These are phyloP conservation scores for Hydrolagus affinis DNA, from an alignment of 2,113 vertebrate genomes.

Conservation along the genomic window DNA sequence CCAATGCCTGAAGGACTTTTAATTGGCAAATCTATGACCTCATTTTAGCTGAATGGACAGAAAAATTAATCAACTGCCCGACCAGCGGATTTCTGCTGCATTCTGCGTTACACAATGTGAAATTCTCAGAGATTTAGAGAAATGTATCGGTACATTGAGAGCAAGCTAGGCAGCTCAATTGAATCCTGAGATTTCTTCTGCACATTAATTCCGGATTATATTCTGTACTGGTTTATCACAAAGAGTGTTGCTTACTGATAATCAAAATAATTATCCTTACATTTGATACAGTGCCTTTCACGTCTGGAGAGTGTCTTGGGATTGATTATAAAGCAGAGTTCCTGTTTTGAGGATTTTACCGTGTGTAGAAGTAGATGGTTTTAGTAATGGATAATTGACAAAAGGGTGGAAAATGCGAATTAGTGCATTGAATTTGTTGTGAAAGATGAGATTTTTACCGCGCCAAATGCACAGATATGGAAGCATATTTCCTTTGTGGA, in stretches of 20 bases:
- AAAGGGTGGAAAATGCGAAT: too few species aligned
- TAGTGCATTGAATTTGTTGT: too few species aligned
- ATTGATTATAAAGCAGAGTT: too few species aligned
- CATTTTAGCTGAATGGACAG: not conserved
- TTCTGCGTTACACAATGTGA: not conserved
- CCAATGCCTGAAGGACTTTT: not conserved
- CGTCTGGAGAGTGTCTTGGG: too few species aligned
- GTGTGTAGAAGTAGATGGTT: too few species aligned
- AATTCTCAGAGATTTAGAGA: not conserved
- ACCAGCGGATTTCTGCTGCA: not conserved
- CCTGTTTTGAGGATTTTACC: too few species aligned
- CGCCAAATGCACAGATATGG: too few species aligned
- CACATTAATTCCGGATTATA: not conserved
- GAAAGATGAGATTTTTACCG: too few species aligned
- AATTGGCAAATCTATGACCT: slow-evolving; percentile 12
- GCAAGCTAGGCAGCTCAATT: not conserved
- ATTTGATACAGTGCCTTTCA: too few species aligned
- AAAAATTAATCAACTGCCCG: not conserved
- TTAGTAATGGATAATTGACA: too few species aligned
- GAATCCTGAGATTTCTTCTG: not conserved
- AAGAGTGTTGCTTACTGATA: not conserved
- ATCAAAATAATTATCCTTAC: not conserved
- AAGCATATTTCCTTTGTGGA: too few species aligned
- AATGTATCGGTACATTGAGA: not conserved
- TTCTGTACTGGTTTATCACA: not conserved